Evolutionary conservation across 37 sponge, comb jelly and placozoan genomes (phyloP).

Genomic region (Bolinopsis microptera): DNA sequence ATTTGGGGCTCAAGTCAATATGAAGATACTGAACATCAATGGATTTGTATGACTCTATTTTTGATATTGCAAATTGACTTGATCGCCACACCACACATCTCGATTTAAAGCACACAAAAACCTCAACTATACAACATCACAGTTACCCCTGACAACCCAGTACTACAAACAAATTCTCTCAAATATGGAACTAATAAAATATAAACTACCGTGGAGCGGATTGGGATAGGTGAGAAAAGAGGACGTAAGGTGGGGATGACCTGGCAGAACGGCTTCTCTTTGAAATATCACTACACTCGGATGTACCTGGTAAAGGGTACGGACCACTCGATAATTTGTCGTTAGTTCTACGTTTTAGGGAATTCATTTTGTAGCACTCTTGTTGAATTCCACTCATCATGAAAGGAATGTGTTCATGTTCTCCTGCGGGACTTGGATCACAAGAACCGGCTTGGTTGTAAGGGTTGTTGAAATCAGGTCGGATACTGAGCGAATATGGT

Average conservation of each 20-base stretch:
- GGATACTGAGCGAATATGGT: background rate
- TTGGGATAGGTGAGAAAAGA: slow-evolving; percentile 10
- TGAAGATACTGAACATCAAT: no score
- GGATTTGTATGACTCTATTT: no score
- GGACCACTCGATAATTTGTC: slow-evolving; percentile 2
- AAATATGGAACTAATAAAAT: background rate
- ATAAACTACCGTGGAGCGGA: slow-evolving; percentile 12
- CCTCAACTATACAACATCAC: background rate
- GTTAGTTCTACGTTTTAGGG: slow-evolving; percentile 37
- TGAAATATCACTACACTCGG: background rate
- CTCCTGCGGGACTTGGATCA: background rate
- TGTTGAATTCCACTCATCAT: slow-evolving; percentile 45
- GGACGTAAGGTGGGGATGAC: slow-evolving; percentile 24
- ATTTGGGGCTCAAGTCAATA: no score
- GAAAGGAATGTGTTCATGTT: slow-evolving; percentile 5
- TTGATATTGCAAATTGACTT: no score
- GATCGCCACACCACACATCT: no score
- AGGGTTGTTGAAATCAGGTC: background rate
- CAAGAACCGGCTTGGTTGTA: background rate
- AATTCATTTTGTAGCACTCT: slow-evolving; percentile 39
- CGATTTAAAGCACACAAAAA: no score
- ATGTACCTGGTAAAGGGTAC: slow-evolving; percentile 12
- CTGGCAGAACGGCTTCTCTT: slow-evolving; percentile 27
- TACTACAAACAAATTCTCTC: background rate
- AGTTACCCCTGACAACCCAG: background rate